Evolutionary conservation across 2,113 vertebrate genomes (phyloP).

Genomic region (Mustela lutreola): DNA sequence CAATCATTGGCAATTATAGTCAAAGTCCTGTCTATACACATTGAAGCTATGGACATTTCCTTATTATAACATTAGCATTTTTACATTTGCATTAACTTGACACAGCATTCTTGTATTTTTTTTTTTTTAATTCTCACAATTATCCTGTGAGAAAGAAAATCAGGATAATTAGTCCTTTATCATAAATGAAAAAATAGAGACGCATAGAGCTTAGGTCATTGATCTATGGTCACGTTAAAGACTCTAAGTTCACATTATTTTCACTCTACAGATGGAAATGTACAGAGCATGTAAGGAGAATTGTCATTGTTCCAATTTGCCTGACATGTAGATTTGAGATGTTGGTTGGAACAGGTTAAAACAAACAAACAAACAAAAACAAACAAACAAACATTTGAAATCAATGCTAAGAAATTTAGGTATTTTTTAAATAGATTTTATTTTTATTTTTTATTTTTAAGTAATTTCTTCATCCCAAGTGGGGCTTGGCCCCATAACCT

Average conservation of each 20-base stretch:
- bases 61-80: not conserved
- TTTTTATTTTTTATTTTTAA: not conserved
- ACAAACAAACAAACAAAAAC: not conserved
- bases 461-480: not conserved
- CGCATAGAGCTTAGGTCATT: not conserved
- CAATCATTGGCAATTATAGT: not conserved
- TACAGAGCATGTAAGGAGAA: not conserved
- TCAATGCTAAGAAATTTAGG: not conserved
- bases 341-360: not conserved
- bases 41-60: not conserved
- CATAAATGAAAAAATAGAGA: conserved; percentile 17
- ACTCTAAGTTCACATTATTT: not conserved
- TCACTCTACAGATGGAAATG: not conserved
- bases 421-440: not conserved
- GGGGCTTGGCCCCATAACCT: not conserved
- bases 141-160: not conserved
- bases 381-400: not conserved
- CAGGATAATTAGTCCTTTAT: conserved; percentile 23
- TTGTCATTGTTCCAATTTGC: not conserved
- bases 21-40: not conserved
- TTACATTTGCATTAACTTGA: conserved; percentile 41
- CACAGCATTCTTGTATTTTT: not conserved
- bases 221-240: not conserved
- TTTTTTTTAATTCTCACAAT: conserved; percentile 12
- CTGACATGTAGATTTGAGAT: not conserved